Percentiles rank a stretch among this genome's conserved stretches.
Conservation (phyloP, 2,797 vertebrate species). For the Apogon hyalosoma region DNA sequence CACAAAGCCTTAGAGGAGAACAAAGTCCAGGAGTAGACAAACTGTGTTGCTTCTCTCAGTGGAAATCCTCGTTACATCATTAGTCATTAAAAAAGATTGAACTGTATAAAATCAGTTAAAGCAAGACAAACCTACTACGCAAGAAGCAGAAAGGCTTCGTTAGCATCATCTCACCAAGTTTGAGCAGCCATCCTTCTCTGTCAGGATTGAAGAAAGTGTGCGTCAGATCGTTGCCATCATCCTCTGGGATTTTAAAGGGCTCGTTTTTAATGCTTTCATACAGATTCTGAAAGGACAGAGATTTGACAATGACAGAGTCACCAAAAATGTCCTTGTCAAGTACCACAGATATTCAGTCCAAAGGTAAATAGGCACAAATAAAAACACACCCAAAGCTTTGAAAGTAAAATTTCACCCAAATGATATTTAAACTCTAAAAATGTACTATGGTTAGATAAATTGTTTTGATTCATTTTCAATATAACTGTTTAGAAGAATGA, state of each 20-base stretch:
- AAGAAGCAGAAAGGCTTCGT: not conserved
- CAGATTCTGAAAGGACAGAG: constrained; percentile 82
- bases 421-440: no score
- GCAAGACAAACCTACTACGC: not conserved
- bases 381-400: no score
- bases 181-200: constrained; percentile 97
- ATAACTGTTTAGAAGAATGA: no score
- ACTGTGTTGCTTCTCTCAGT: not conserved
- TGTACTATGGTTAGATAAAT: not conserved
- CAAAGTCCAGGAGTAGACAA: constrained; percentile 21
- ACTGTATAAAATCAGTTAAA: not conserved
- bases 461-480: not conserved
- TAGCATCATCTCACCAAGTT: constrained; percentile 87
- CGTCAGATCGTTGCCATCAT: constrained; percentile 94
- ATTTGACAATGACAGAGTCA: not conserved
- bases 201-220: constrained; percentile 98
- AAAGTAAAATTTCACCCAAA: no score
- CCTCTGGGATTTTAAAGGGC: constrained; percentile 96
- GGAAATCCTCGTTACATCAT: not conserved
- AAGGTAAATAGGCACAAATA: no score
- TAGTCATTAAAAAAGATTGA: not conserved
- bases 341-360: no score
- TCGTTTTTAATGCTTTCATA: constrained; percentile 95
- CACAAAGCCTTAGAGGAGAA: constrained; percentile 54
- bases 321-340: not conserved